Conservation (phyloP, 2,113 vertebrate species). For the Malurus melanocephalus region DNA sequence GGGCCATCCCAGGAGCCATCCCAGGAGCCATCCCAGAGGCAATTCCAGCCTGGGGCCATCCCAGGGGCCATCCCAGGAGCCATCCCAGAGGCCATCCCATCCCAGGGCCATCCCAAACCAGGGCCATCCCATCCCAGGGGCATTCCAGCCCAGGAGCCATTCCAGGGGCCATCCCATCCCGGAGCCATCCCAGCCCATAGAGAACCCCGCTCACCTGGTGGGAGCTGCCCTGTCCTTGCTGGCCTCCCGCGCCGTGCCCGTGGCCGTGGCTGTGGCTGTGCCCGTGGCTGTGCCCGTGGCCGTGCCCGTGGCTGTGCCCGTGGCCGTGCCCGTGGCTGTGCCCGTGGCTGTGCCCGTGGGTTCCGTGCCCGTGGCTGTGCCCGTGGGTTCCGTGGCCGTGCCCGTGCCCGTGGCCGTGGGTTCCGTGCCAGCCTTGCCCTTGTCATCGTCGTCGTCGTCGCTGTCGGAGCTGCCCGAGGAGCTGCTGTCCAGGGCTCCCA, state of each 20-base stretch:
- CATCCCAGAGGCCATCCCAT: not conserved
- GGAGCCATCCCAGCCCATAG: rapidly evolving
- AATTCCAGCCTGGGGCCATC: not conserved
- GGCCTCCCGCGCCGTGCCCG: conserved; percentile 53
- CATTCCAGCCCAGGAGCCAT: not conserved
- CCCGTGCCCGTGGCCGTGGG: conserved; percentile 57
- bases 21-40: not conserved
- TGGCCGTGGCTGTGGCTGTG: conserved; percentile 60
- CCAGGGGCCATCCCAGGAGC: not conserved
- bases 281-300: not conserved
- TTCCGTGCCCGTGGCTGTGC: conserved; percentile 51
- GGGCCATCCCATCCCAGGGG: not conserved
- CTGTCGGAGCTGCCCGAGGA: conserved; percentile 83
- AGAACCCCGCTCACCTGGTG: conserved; percentile 72
- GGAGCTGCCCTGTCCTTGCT: conserved; percentile 74
- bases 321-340: not conserved
- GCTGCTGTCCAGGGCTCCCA: conserved; percentile 82
- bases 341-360: conserved; percentile 39
- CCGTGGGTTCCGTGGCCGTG: conserved; percentile 51
- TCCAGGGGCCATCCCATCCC: not conserved
- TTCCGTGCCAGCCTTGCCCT: conserved; percentile 30
- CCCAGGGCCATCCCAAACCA: too few species aligned
- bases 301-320: conserved; percentile 56
- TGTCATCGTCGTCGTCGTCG: conserved; percentile 77
- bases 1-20: too few species aligned